Conservation (phyloP, 2,797 vertebrate species). For the Falco columbarius region DNA sequence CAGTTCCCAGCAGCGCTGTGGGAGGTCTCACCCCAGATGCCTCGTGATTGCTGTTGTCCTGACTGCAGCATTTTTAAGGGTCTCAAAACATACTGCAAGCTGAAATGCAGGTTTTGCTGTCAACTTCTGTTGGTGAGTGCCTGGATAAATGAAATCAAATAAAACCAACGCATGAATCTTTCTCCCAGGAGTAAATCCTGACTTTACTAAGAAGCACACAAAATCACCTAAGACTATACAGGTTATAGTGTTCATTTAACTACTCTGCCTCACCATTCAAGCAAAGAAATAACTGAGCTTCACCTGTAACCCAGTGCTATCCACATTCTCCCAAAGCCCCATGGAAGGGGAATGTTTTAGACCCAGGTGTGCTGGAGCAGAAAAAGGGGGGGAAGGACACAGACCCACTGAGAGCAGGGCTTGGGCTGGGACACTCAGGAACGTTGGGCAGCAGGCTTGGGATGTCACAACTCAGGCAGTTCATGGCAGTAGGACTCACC, state of each 20-base stretch:
- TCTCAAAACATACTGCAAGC: rapidly evolving
- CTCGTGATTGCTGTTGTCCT: background rate
- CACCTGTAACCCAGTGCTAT: background rate
- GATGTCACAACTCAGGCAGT: background rate
- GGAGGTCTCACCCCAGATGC: background rate
- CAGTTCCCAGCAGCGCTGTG: background rate
- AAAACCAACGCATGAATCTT: background rate
- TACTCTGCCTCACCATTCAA: background rate
- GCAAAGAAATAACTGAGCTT: background rate
- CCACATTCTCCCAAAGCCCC: background rate
- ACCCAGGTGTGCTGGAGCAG: background rate
- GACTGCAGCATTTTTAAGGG: rapidly evolving
- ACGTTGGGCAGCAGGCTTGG: background rate
- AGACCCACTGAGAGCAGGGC: background rate
- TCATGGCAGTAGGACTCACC: background rate
- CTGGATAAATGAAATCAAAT: background rate
- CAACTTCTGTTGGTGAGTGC: background rate
- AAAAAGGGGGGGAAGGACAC: background rate
- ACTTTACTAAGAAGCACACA: background rate
- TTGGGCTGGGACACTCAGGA: background rate
- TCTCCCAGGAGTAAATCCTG: background rate
- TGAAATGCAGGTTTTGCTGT: background rate
- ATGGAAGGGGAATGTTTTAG: background rate
- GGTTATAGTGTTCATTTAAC: background rate
- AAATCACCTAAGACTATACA: background rate